These are phyloP conservation scores for Fukomys damarensis DNA, from an alignment of 2,113 vertebrate species.

Conservation along the genomic window DNA sequence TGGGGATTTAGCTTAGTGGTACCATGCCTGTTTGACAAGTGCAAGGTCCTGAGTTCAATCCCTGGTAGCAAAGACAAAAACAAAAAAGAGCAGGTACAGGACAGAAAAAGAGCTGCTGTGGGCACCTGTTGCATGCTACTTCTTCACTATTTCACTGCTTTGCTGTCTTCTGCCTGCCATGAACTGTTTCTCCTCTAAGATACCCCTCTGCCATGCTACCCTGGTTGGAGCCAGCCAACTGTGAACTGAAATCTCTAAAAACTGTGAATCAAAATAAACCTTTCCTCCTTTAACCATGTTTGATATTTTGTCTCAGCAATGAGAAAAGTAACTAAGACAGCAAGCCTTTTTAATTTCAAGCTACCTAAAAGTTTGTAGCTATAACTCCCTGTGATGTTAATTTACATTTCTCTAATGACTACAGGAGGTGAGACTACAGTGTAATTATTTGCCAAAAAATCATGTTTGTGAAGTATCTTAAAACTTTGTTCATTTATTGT, in stretches of 20 bases:
- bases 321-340: not conserved
- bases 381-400: not conserved
- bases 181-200: not conserved
- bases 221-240: not conserved
- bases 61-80: no score
- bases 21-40: no score
- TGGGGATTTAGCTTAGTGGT: no score
- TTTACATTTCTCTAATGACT: conserved; percentile 29
- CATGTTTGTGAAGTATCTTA: not conserved
- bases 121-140: not conserved
- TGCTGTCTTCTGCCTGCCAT: not conserved
- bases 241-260: not conserved
- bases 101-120: not conserved
- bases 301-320: not conserved
- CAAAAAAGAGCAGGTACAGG: not conserved
- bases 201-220: not conserved
- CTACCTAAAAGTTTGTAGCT: not conserved
- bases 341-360: not conserved
- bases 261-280: not conserved
- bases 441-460: not conserved
- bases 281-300: not conserved
- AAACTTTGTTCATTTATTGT: not conserved
- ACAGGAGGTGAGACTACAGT: not conserved
- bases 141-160: not conserved
- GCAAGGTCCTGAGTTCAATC: no score